Conservation (phyloP, 2,797 vertebrate genomes). For the Chaenodraco wilsoni region DNA sequence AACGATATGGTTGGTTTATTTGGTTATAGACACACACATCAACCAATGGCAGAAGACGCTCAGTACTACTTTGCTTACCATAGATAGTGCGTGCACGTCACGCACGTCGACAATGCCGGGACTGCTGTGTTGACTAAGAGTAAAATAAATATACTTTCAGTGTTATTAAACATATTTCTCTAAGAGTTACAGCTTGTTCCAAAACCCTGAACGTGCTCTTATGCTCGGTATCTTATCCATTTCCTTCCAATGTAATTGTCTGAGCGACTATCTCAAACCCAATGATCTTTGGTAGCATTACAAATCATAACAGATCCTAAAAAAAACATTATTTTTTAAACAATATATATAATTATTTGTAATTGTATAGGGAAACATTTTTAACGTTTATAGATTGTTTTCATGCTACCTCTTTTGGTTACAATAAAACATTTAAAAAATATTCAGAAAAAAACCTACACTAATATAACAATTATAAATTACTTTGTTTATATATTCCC, state of each 20-base stretch:
- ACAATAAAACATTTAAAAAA: no score
- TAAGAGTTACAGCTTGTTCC: not conserved
- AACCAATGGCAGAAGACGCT: constrained; percentile 43
- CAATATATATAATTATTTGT: no score
- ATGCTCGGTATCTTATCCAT: not conserved
- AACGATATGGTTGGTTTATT: constrained; percentile 31
- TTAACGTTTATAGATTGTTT: no score
- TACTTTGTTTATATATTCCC: no score
- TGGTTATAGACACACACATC: not conserved
- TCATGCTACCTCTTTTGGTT: no score
- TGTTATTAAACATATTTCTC: not conserved
- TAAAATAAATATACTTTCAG: not conserved
- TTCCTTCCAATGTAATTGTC: not conserved
- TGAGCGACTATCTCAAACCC: not conserved
- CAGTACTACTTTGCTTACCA: no score
- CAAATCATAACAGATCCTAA: no score
- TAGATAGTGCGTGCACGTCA: constrained; percentile 13
- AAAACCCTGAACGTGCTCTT: not conserved
- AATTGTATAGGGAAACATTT: no score
- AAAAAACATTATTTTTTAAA: no score
- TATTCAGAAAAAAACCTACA: no score
- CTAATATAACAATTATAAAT: no score
- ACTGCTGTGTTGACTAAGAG: not conserved
- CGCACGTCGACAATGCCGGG: constrained; percentile 60
- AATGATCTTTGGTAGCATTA: no score